Percentiles rank a stretch among this genome's conserved stretches.
phyloP scores from a whole-genome alignment of 2,113 vertebrate genomes.

The Nansenia antarctica region DNA sequence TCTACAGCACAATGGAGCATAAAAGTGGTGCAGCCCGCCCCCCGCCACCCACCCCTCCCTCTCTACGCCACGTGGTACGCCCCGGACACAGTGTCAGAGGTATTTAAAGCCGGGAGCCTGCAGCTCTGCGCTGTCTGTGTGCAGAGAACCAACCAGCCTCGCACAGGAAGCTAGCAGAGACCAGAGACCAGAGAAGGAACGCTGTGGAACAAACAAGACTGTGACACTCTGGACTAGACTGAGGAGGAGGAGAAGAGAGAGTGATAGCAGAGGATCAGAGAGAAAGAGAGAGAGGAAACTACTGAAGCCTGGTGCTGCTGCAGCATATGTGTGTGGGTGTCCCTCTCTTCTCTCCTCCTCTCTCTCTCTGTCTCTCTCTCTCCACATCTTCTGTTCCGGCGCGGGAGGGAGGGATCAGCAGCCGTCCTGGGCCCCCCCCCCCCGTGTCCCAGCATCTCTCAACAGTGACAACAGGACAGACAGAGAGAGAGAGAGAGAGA shows the following conservation, averaged over 20 bases:
- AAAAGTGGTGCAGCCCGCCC: slow-evolving; percentile 41
- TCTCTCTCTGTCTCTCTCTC: slow-evolving; percentile 14
- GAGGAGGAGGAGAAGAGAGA: slow-evolving; percentile 21
- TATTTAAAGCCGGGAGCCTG: slow-evolving; percentile 71
- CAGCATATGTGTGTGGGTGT: slow-evolving; percentile 28
- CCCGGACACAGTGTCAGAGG: slow-evolving; percentile 49
- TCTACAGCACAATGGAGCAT: slow-evolving; percentile 51
- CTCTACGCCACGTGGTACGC: slow-evolving; percentile 61
- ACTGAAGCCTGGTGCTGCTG: slow-evolving; percentile 20
- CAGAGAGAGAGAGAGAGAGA: slow-evolving; percentile 66
- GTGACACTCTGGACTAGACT: not conserved
- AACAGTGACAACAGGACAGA: slow-evolving; percentile 46
- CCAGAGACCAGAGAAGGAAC: slow-evolving; percentile 21
- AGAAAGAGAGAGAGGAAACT: slow-evolving; percentile 21
- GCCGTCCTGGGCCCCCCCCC: slow-evolving; percentile 61
- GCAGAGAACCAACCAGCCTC: slow-evolving; percentile 49
- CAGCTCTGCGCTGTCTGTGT: slow-evolving; percentile 47
- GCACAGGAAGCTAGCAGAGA: slow-evolving; percentile 64
- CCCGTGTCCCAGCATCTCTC: slow-evolving; percentile 70
- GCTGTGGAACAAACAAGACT: not conserved
- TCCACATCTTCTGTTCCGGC: slow-evolving; percentile 38
- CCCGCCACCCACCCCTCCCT: slow-evolving; percentile 25
- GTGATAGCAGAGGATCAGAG: slow-evolving; percentile 20
- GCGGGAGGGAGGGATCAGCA: slow-evolving; percentile 55
- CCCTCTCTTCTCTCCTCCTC: not conserved